Percentiles rank a stretch among this genome's conserved stretches.
phyloP scores from a whole-genome alignment of 2,888 invertebrate genomes.

The Pterostichus niger region DNA sequence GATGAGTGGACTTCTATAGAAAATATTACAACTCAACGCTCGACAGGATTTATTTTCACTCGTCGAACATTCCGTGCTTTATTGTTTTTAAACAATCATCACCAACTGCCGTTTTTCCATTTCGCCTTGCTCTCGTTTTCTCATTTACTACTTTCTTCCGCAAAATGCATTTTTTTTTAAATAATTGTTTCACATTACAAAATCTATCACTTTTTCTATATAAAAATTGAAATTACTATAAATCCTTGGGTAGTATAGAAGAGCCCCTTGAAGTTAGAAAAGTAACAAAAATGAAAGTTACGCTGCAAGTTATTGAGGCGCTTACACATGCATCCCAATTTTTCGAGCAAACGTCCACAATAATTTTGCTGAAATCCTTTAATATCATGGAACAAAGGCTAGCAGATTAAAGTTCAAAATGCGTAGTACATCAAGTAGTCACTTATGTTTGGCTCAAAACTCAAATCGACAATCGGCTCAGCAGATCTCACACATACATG shows the following conservation, averaged over 20 bases:
- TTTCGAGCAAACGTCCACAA: background rate
- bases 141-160: background rate
- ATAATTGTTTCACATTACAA: background rate
- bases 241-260: too few species aligned
- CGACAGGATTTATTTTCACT: slow-evolving; percentile 34
- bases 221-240: too few species aligned
- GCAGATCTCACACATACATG: background rate
- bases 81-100: slow-evolving; percentile 55
- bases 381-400: slow-evolving; percentile 38
- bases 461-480: slow-evolving; percentile 26
- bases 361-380: background rate
- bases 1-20: slow-evolving; percentile 39
- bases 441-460: slow-evolving; percentile 2
- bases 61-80: slow-evolving; percentile 41
- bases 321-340: too few species aligned
- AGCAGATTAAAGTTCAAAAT: slow-evolving; percentile 45
- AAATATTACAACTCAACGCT: slow-evolving; percentile 52
- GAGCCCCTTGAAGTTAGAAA: too few species aligned
- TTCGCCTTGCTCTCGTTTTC: slow-evolving; percentile 18
- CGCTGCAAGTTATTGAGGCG: too few species aligned
- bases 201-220: background rate
- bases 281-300: too few species aligned
- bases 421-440: slow-evolving; percentile 10
- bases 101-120: slow-evolving; percentile 27
- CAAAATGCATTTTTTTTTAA: background rate